phyloP scores from a whole-genome alignment of 2,888 invertebrate species.

The Eurois occulta region DNA sequence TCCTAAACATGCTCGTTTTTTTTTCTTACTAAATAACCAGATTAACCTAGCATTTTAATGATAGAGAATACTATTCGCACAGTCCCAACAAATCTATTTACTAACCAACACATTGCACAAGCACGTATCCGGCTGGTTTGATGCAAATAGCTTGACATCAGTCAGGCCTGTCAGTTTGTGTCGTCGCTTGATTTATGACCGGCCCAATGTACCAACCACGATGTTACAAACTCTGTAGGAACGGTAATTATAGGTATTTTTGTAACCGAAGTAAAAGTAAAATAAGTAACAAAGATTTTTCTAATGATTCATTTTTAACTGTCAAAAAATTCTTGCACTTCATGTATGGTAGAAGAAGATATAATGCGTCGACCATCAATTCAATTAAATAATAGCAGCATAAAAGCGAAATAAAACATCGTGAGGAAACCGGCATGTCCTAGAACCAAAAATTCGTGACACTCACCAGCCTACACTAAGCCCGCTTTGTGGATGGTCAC shows the following conservation, averaged over 20 bases:
- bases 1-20: no score
- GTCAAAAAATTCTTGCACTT: background rate
- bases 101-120: slow-evolving; percentile 41
- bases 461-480: no score
- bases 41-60: background rate
- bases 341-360: background rate
- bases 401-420: no score
- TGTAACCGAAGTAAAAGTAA: slow-evolving; percentile 1
- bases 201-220: slow-evolving; percentile 25
- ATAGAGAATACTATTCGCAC: no score
- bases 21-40: no score
- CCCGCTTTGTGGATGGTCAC: no score
- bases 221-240: slow-evolving; percentile 13
- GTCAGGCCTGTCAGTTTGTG: slow-evolving; percentile 52
- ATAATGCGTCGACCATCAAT: background rate
- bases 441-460: no score
- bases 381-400: no score
- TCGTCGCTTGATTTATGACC: slow-evolving; percentile 56
- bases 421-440: no score
- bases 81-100: slow-evolving; percentile 43
- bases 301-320: background rate
- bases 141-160: slow-evolving; percentile 64
- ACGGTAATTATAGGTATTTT: slow-evolving; percentile 37
- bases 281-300: background rate
- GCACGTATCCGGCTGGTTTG: slow-evolving; percentile 60